Evolutionary conservation across 2,797 vertebrate genomes (phyloP).

Genomic region (Synaphobranchus kaupii): DNA sequence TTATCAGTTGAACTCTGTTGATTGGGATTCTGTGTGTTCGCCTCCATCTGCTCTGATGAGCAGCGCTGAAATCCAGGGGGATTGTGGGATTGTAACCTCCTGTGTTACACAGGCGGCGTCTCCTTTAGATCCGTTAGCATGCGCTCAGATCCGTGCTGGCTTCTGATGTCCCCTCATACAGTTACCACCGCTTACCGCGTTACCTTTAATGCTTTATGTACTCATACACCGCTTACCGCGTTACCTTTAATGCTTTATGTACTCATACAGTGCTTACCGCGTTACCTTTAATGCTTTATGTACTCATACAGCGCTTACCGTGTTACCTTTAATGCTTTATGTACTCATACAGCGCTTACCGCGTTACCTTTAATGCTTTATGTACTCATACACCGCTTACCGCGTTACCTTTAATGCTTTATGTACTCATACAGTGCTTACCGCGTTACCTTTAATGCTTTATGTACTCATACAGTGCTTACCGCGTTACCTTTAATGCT

Average conservation of each 20-base stretch:
- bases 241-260: background rate
- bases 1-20: too few relatives aligned
- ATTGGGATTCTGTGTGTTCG: too few relatives aligned
- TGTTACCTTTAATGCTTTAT: background rate
- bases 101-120: too few relatives aligned
- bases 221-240: too few relatives aligned
- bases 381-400: background rate
- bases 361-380: background rate
- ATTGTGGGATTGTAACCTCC: too few relatives aligned
- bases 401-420: background rate
- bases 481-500: background rate
- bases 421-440: background rate
- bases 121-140: too few relatives aligned
- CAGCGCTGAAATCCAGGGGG: too few relatives aligned
- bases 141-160: too few relatives aligned
- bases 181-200: too few relatives aligned
- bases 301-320: background rate
- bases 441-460: background rate
- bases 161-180: constrained; percentile 8
- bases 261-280: background rate
- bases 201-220: background rate
- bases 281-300: background rate
- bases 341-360: background rate
- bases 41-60: too few relatives aligned
- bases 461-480: background rate